Evolutionary conservation across 2,113 vertebrate genomes (phyloP).

Genomic region (Halichoerus grypus): DNA sequence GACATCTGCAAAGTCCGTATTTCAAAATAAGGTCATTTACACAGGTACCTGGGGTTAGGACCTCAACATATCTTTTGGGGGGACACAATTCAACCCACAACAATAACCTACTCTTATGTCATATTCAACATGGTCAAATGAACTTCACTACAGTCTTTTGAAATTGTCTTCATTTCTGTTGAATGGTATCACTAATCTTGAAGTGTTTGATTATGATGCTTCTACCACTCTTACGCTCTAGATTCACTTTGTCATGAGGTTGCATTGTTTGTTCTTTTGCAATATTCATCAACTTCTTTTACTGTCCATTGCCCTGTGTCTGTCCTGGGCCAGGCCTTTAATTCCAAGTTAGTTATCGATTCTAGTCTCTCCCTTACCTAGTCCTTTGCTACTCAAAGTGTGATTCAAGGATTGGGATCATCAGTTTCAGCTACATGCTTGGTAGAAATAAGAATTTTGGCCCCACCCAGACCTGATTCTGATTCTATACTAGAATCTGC

Average conservation of each 20-base stretch:
- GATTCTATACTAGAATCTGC: neutral
- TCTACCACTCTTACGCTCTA: neutral
- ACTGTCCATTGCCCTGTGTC: neutral
- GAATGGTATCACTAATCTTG: neutral
- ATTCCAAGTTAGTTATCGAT: neutral
- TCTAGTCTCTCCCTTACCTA: neutral
- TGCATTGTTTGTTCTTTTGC: neutral
- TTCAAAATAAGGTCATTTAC: neutral
- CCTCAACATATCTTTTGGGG: neutral
- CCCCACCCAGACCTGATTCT: neutral
- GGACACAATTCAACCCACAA: neutral
- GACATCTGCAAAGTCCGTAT: neutral
- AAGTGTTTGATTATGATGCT: neutral
- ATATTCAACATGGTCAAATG: neutral
- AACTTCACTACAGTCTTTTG: neutral
- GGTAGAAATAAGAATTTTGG: neutral
- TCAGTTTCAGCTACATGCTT: neutral
- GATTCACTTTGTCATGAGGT: neutral
- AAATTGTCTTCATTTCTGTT: neutral
- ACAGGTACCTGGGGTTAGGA: neutral
- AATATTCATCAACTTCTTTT: neutral
- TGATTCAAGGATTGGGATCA: neutral
- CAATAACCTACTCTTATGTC: neutral
- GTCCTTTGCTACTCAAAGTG: neutral
- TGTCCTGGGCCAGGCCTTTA: neutral